phyloP scores from a whole-genome alignment of 2,888 invertebrate genomes.

The Corythucha ciliata region DNA sequence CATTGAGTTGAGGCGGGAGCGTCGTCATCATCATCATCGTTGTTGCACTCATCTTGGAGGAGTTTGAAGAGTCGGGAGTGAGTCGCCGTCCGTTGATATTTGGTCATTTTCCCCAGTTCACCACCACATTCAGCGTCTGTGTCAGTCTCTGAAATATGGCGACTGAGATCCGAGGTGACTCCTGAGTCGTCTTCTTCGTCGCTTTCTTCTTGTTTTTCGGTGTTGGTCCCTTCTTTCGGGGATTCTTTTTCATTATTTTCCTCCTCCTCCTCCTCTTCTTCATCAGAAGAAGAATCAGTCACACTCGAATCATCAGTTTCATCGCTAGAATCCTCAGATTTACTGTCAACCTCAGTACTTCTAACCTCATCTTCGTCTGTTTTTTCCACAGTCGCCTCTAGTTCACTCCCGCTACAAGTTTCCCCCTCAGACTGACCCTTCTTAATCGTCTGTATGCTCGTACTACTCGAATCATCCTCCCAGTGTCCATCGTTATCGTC shows the following conservation, averaged over 20 bases:
- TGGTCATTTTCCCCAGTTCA: slow-evolving; percentile 49
- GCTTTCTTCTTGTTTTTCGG: slow-evolving; percentile 35
- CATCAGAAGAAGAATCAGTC: slow-evolving; percentile 1
- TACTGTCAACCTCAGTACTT: slow-evolving; percentile 32
- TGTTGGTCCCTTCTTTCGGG: background rate
- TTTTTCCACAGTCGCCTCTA: slow-evolving; percentile 20
- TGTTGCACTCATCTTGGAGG: slow-evolving; percentile 50
- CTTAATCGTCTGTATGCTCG: slow-evolving; percentile 37
- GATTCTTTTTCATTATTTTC: slow-evolving; percentile 26
- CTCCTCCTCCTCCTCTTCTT: slow-evolving; percentile 27
- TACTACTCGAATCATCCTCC: slow-evolving; percentile 38
- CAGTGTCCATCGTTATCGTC: slow-evolving; percentile 35
- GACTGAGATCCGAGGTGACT: slow-evolving; percentile 58
- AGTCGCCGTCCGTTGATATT: slow-evolving; percentile 60
- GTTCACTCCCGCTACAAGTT: slow-evolving; percentile 30
- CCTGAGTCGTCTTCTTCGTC: slow-evolving; percentile 59
- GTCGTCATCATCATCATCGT: slow-evolving; percentile 38
- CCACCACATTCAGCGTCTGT: slow-evolving; percentile 54
- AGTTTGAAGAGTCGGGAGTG: slow-evolving; percentile 61
- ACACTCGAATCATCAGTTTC: slow-evolving; percentile 26
- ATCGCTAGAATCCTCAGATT: slow-evolving; percentile 20
- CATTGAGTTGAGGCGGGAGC: slow-evolving; percentile 31
- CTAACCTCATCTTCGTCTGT: slow-evolving; percentile 2
- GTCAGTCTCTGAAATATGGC: slow-evolving; percentile 56
- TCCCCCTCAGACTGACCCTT: slow-evolving; percentile 30